Evolutionary conservation across 2,888 invertebrate species (phyloP).

Genomic region (Dryobotodes eremita): DNA sequence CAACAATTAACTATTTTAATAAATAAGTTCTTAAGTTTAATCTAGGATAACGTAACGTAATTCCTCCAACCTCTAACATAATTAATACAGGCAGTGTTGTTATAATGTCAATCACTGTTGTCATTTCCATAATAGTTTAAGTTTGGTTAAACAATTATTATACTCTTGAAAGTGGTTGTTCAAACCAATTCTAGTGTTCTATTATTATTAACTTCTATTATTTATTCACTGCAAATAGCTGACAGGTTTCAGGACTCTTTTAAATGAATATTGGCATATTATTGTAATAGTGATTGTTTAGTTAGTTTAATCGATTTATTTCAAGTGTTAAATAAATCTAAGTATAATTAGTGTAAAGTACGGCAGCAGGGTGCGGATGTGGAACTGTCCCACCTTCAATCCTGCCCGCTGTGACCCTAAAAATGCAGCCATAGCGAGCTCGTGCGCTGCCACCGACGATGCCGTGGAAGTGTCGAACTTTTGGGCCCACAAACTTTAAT

Average conservation of each 20-base stretch:
- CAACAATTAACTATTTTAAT: constrained; percentile 3
- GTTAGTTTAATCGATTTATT: neutral
- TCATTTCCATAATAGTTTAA: neutral
- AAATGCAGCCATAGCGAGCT: too few species aligned
- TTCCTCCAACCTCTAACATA: constrained; percentile 2
- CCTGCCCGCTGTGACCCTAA: too few species aligned
- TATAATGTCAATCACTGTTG: neutral
- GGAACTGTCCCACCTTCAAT: too few species aligned
- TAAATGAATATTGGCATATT: neutral
- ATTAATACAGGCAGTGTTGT: neutral
- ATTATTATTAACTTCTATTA: neutral
- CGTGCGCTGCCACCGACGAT: too few species aligned
- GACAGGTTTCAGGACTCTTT: neutral
- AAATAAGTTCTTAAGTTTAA: constrained; percentile 6
- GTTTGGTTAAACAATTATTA: neutral
- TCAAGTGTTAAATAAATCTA: neutral
- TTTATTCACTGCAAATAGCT: neutral
- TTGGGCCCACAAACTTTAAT: too few species aligned
- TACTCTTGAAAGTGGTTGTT: neutral
- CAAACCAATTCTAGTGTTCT: neutral
- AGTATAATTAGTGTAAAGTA: neutral
- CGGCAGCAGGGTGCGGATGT: too few species aligned
- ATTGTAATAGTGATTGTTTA: neutral
- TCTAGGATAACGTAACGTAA: neutral
- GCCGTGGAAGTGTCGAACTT: too few species aligned